Conservation (phyloP, 2,888 invertebrate species). For the Allophyes oxyacanthae region DNA sequence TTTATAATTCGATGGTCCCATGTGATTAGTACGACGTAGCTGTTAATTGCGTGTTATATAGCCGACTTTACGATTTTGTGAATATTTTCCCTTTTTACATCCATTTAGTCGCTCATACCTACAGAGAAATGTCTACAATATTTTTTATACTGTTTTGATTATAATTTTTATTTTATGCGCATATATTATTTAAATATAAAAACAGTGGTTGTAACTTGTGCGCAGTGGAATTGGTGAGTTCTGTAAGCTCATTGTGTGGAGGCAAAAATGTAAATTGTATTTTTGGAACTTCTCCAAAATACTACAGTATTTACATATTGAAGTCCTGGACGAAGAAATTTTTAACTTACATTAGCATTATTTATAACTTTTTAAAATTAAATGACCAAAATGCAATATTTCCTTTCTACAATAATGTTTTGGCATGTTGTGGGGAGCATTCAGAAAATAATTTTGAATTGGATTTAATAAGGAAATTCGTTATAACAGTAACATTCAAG, state of each 20-base stretch:
- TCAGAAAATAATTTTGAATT: too few relatives aligned
- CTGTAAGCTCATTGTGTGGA: background rate
- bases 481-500: too few relatives aligned
- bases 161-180: constrained; percentile 2
- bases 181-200: background rate
- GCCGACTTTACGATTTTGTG: constrained; percentile 22
- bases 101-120: background rate
- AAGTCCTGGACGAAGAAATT: constrained; percentile 20
- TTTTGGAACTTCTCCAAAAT: constrained; percentile 35
- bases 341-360: constrained; percentile 14
- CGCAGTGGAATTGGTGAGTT: background rate
- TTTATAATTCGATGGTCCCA: constrained; percentile 46
- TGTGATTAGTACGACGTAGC: constrained; percentile 32
- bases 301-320: constrained; percentile 38
- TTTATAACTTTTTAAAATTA: constrained; percentile 1
- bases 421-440: too few relatives aligned
- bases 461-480: too few relatives aligned
- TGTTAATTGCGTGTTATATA: constrained; percentile 45
- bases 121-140: constrained; percentile 6
- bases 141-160: constrained; percentile 6
- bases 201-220: background rate
- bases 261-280: constrained; percentile 36
- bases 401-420: too few relatives aligned
- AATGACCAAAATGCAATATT: background rate
- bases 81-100: constrained; percentile 16